These are phyloP conservation scores for Charaxes varanes DNA, from an alignment of 1,140 invertebrate species.

Conservation along the genomic window DNA sequence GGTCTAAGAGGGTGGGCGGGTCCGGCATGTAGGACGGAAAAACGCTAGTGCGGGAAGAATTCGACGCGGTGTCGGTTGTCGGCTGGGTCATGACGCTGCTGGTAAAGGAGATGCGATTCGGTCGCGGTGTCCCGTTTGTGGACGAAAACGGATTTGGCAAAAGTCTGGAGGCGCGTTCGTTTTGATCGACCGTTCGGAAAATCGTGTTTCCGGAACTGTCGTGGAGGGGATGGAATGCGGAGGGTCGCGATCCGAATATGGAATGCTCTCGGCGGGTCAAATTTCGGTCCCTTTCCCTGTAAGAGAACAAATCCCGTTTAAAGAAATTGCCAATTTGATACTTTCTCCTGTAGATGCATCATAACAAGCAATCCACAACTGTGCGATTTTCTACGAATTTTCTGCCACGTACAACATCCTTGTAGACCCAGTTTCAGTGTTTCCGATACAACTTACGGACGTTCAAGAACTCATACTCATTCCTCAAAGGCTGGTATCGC, in stretches of 20 bases:
- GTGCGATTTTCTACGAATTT: too few relatives aligned
- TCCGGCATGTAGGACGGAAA: constrained; percentile 42
- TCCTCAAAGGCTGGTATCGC: too few relatives aligned
- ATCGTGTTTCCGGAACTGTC: constrained; percentile 32
- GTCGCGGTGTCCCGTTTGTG: constrained; percentile 24
- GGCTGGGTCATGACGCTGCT: constrained; percentile 19
- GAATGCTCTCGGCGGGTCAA: constrained; percentile 30
- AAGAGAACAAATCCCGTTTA: too few relatives aligned
- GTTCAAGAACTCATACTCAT: too few relatives aligned
- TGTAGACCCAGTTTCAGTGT: too few relatives aligned
- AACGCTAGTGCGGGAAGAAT: constrained; percentile 49
- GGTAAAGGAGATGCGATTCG: constrained; percentile 26
- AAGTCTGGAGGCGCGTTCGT: constrained; percentile 38
- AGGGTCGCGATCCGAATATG: constrained; percentile 48
- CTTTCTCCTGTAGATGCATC: too few relatives aligned
- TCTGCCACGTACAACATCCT: too few relatives aligned
- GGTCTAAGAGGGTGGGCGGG: constrained; percentile 24
- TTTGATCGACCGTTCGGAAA: constrained; percentile 41
- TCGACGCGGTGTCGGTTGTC: constrained; percentile 22
- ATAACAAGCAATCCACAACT: too few relatives aligned
- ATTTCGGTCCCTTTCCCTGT: constrained; percentile 39
- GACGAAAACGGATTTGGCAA: constrained; percentile 60
- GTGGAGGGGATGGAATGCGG: constrained; percentile 56
- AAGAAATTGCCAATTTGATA: too few relatives aligned
- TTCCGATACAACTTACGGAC: too few relatives aligned